These are phyloP conservation scores for Philopedon plagiatum DNA, from an alignment of 2,888 invertebrate species.

Conservation along the genomic window DNA sequence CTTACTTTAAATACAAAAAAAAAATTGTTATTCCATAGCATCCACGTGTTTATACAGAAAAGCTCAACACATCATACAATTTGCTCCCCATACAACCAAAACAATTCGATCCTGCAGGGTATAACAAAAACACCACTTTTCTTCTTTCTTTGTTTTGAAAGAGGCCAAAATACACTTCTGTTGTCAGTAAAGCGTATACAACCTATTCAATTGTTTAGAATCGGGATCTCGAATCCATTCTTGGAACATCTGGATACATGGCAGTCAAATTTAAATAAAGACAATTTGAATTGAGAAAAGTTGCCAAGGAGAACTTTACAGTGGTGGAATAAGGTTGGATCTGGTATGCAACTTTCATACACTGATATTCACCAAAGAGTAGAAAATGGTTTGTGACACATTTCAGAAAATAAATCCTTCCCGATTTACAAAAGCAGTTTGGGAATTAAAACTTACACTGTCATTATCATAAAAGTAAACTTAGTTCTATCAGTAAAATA, in stretches of 20 bases:
- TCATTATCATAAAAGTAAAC: too few species aligned
- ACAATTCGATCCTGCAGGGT: conserved; percentile 27
- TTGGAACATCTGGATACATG: conserved; percentile 46
- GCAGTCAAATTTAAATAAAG: conserved; percentile 48
- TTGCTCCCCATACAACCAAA: background rate
- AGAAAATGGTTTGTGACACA: too few species aligned
- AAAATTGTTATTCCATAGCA: background rate
- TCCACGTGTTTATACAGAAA: background rate
- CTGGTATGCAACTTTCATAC: background rate
- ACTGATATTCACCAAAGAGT: too few species aligned
- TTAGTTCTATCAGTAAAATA: too few species aligned
- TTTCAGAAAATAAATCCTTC: background rate
- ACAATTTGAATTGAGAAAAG: conserved; percentile 43
- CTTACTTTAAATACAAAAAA: too few species aligned
- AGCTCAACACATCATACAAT: background rate
- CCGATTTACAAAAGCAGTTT: too few species aligned
- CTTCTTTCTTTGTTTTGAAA: conserved; percentile 35
- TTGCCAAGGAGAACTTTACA: conserved; percentile 38
- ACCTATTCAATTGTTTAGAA: conserved; percentile 47
- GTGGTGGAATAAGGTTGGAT: conserved; percentile 13
- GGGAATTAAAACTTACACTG: too few species aligned
- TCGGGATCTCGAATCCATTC: conserved; percentile 41
- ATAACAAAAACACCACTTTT: conserved; percentile 44
- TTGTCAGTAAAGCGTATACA: conserved; percentile 47
- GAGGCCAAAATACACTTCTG: conserved; percentile 46